These are phyloP conservation scores for Myocastor coypus DNA, from an alignment of 2,113 vertebrate species.

Conservation along the genomic window DNA sequence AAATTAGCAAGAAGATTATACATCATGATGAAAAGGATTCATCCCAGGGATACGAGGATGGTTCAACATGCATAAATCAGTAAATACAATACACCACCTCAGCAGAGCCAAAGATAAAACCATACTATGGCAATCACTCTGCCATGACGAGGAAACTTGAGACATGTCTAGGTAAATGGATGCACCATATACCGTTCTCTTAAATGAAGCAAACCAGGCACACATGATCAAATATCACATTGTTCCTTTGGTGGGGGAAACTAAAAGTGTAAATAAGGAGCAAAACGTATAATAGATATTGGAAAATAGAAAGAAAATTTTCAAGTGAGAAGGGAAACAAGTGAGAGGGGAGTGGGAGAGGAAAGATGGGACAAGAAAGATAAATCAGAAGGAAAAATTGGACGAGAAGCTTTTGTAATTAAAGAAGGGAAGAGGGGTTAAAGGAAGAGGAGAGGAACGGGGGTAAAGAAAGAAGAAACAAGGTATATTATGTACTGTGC, in stretches of 20 bases:
- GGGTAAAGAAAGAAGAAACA: neutral
- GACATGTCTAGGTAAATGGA: neutral
- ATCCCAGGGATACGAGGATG: no score
- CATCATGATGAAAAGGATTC: no score
- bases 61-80: no score
- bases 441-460: neutral
- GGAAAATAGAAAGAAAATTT: neutral
- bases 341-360: neutral
- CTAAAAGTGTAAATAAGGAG: neutral
- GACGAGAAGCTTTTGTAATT: neutral
- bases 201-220: neutral
- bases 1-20: no score
- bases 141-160: neutral
- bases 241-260: neutral
- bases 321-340: neutral
- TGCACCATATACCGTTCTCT: neutral
- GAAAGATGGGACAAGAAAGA: neutral
- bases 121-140: neutral
- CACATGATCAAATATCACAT: neutral
- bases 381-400: neutral
- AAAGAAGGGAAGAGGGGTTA: neutral
- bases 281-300: neutral
- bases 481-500: neutral
- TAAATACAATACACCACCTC: no score
- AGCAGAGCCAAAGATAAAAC: no score